Percentiles rank a stretch among this genome's conserved stretches.
These are phyloP conservation scores for Acleris emargana DNA, from an alignment of 2,888 invertebrate genomes.

Conservation along the genomic window DNA sequence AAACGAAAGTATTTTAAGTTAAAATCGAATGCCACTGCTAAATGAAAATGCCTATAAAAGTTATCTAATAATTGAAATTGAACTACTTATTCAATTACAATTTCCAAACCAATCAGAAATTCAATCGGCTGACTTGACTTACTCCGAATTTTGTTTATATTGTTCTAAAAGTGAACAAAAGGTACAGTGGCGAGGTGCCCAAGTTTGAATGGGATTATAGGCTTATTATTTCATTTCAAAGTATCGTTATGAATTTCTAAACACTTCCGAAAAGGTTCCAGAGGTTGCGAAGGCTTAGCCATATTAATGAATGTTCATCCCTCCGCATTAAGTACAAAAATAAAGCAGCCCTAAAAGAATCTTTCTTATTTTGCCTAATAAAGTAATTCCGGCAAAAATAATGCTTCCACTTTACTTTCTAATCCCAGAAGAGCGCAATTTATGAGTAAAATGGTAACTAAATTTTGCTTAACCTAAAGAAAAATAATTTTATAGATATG, in stretches of 20 bases:
- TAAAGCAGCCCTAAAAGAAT: constrained; percentile 29
- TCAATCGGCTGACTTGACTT: not conserved
- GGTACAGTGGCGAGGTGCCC: constrained; percentile 25
- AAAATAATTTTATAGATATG: constrained; percentile 29
- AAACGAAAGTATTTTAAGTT: too few relatives aligned
- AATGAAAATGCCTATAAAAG: too few relatives aligned
- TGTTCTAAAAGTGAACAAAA: constrained; percentile 27
- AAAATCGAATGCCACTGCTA: too few relatives aligned
- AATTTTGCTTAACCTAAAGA: constrained; percentile 33
- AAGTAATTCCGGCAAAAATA: constrained; percentile 35
- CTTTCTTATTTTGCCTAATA: constrained; percentile 36
- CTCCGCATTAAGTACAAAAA: constrained; percentile 33
- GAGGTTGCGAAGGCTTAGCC: constrained; percentile 36
- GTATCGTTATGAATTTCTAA: constrained; percentile 37
- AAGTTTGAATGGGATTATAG: constrained; percentile 34
- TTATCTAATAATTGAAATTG: too few relatives aligned
- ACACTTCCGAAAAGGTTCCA: constrained; percentile 34
- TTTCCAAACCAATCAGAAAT: too few relatives aligned
- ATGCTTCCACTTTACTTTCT: constrained; percentile 35
- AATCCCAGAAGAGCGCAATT: constrained; percentile 35
- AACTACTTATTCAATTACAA: too few relatives aligned
- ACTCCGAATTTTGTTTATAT: constrained; percentile 6
- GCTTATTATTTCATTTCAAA: constrained; percentile 36
- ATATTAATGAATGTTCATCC: constrained; percentile 37
- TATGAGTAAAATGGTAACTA: constrained; percentile 31